These are phyloP conservation scores for Pteronura brasiliensis DNA, from an alignment of 2,113 vertebrate species.

Conservation along the genomic window DNA sequence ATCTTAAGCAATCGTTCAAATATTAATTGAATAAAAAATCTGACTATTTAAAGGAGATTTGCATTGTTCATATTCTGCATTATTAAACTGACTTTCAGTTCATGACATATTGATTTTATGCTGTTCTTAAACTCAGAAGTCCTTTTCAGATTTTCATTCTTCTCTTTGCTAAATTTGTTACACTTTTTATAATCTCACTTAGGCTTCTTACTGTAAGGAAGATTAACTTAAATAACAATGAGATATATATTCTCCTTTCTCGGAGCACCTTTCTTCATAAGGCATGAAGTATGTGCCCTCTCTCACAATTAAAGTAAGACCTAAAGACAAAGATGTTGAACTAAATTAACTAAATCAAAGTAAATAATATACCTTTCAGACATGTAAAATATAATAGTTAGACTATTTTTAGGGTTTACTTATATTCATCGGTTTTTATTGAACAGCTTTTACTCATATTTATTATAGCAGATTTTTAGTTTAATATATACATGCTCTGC, in stretches of 20 bases:
- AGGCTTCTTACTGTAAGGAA: conserved; percentile 70
- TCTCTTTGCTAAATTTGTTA: conserved; percentile 79
- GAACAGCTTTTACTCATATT: not conserved
- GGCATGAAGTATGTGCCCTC: not conserved
- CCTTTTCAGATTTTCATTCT: conserved; percentile 74
- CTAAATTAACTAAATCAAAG: conserved; percentile 54
- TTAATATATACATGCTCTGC: conserved; percentile 50
- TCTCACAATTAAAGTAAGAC: conserved; percentile 28
- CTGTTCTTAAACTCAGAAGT: conserved; percentile 70
- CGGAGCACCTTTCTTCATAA: conserved; percentile 22
- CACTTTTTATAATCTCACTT: conserved; percentile 67
- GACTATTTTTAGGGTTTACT: not conserved
- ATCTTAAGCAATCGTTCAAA: conserved; percentile 64
- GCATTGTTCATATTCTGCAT: conserved; percentile 36
- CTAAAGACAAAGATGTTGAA: not conserved
- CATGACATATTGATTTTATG: conserved; percentile 70
- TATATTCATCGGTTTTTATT: not conserved
- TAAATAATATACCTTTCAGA: not conserved
- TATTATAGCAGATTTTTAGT: conserved; percentile 48
- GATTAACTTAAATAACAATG: conserved; percentile 72
- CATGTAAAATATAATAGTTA: not conserved
- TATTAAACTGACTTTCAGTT: conserved; percentile 66
- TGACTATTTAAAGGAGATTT: conserved; percentile 47
- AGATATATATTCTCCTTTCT: not conserved
- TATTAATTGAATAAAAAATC: conserved; percentile 61